phyloP scores from a whole-genome alignment of 1,140 invertebrate species.

The Ips nitidus region DNA sequence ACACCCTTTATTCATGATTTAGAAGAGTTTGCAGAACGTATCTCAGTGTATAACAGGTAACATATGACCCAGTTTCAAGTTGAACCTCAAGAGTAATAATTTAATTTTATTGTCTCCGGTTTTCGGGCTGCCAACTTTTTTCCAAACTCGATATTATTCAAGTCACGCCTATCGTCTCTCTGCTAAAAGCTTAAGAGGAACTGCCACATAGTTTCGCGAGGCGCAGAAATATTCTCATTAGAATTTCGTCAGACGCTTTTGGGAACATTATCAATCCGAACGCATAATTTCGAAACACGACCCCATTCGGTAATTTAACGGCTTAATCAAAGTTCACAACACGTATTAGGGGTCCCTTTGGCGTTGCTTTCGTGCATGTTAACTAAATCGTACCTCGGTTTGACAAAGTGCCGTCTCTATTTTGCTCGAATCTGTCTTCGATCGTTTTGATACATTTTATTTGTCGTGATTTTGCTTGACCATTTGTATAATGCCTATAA shows the following conservation, averaged over 20 bases:
- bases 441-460: constrained; percentile 5
- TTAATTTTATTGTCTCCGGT: background rate
- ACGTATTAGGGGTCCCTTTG: constrained; percentile 34
- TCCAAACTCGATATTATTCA: constrained; percentile 5
- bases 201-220: constrained; percentile 2
- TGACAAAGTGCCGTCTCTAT: constrained; percentile 12
- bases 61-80: background rate
- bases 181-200: constrained; percentile 15
- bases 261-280: constrained; percentile 30
- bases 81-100: background rate
- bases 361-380: constrained; percentile 24
- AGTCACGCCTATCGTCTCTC: background rate
- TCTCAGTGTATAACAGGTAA: background rate
- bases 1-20: background rate
- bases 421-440: constrained; percentile 15
- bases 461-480: no score
- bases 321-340: constrained; percentile 32
- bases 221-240: constrained; percentile 28
- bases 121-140: background rate
- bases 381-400: constrained; percentile 24
- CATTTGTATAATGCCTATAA: no score
- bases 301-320: constrained; percentile 32
- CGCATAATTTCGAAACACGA: constrained; percentile 34
- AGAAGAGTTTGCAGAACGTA: background rate
- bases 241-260: constrained; percentile 27